Evolutionary conservation across 2,797 vertebrate genomes (phyloP).

Genomic region (Anableps anableps): DNA sequence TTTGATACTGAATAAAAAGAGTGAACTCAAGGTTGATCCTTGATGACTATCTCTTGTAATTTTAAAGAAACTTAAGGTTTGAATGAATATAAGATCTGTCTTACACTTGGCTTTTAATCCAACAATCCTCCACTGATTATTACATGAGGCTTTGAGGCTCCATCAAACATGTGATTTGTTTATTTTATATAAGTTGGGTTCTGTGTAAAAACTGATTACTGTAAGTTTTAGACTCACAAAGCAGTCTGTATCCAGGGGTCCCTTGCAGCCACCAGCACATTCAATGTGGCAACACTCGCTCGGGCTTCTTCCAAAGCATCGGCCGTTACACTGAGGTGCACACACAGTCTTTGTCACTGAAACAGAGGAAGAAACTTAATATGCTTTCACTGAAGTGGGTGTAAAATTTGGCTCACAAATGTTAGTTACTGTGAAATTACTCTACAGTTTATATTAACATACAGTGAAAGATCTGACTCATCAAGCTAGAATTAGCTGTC

Average conservation of each 20-base stretch:
- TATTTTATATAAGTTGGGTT: background rate
- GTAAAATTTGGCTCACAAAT: background rate
- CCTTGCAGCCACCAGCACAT: constrained; percentile 93
- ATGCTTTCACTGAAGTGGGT: background rate
- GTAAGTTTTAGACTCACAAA: constrained; percentile 83
- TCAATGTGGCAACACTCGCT: constrained; percentile 95
- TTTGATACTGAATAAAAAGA: too few species aligned
- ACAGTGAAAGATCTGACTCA: background rate
- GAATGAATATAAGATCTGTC: too few species aligned
- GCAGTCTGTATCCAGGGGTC: constrained; percentile 89
- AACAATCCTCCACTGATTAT: too few species aligned
- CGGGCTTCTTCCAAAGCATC: constrained; percentile 90
- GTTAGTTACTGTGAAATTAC: background rate
- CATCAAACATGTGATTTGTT: background rate
- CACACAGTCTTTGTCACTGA: constrained; percentile 95
- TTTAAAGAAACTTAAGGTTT: too few species aligned
- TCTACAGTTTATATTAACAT: background rate
- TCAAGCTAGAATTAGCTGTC: background rate
- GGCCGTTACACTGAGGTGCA: constrained; percentile 92
- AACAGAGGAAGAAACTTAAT: constrained; percentile 18
- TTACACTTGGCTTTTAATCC: too few species aligned
- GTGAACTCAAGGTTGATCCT: too few species aligned
- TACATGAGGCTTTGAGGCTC: background rate
- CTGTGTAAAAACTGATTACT: background rate
- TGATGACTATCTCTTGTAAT: too few species aligned